Evolutionary conservation across 1,140 invertebrate genomes (phyloP), one percentile per base, ranked within the genome.

Genomic region (Latrodectus geometricus): DNA sequence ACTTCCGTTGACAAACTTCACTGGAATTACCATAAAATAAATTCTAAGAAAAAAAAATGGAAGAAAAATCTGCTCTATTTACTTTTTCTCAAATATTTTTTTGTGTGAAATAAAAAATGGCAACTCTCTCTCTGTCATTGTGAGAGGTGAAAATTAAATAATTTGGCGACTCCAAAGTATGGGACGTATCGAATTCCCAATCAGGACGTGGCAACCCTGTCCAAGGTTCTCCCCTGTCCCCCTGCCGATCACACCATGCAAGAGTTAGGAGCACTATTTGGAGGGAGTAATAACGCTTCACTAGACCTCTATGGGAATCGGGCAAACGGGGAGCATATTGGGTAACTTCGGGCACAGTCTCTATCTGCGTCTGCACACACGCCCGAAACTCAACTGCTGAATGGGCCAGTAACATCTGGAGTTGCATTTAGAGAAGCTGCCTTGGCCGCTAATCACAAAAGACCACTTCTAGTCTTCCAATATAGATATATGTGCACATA

Each of bases 401-500:
- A 70, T n/a, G 78, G 15, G 11, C 49, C 8, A 56, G 79, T 21
- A 82, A 82, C 79, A 82, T 82, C 79, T 82, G 79, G 79, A 17
- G 50, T 21, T 15, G 79, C 79, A 82, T 82, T 82, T 73, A 82
- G 79, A 82, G 69, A 35, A 54, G 56, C 35, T 8, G 72, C 65
- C 70, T 75, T 54, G 15, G 56, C 35, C 54, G 17, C 81, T 83
- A 82, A 82, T 82, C 68, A 82, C 81, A 83, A 83, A 75, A 23
- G 78, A 80, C 20, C 48, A 70, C 78, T 21, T 9, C 4, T 35
- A 9, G n/a, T 52, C 52, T 66, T 80, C 65, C 17, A 54, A 49
- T 70, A 61, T 56, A 72, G 66, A 56, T 80, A 70, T 70, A 80
- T 54, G 50, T 20, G 52, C 14, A 8, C 9, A 8, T 11, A 14